Base-by-base conservation (phyloP, 2,797 vertebrate species). In the Melanotaenia pygmaea region DNA sequence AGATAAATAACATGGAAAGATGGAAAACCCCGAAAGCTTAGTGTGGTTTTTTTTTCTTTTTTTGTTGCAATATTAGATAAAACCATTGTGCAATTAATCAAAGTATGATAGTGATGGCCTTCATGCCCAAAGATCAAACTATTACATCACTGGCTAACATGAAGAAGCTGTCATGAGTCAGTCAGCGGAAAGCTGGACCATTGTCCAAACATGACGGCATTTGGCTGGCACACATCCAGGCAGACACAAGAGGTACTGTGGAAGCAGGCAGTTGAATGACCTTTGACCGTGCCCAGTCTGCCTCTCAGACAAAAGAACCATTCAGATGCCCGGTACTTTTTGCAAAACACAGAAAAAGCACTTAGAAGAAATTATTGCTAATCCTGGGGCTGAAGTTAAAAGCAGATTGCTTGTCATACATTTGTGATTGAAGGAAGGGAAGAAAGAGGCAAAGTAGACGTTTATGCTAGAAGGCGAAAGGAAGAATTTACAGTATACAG, bases 281-380 rank as follows among this genome's bases (percentile, higher is more conserved):
- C 91, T 85, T 74, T 90, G 84, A 92, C 85, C 90, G 66, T 82
- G 81, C 74, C 87, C 79, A 84, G 90, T 92, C 90, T 88, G 84
- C 73, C 65, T 67, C 35, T 9, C 26, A 70, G 72, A 94, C 91
- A 93, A 91, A 90, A 84, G 73, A 70, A 50, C 65, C 54, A 83
- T 91, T 93, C 83, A 92, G 58, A 86, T 82, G 28, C 38, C 75
- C 70, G 30, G 32, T 58, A 51, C 80, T 83, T 78, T 77, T 70
- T 72, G 59, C 58, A 79, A 80, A 80, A 79, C 61, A 64, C 69
- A 64, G 60, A 34, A 75, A 89, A 81, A 70, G 26, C 47, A 32
- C 34, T 64, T 16, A n/a, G 73, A 16, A 56, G 37, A 76, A 82
- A 80, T 70, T 72, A 68, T 47, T 47, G 66, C 24, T 72, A 67